Conservation (phyloP, 2,797 vertebrate genomes). For the Pangasius sanitwongsei region DNA sequence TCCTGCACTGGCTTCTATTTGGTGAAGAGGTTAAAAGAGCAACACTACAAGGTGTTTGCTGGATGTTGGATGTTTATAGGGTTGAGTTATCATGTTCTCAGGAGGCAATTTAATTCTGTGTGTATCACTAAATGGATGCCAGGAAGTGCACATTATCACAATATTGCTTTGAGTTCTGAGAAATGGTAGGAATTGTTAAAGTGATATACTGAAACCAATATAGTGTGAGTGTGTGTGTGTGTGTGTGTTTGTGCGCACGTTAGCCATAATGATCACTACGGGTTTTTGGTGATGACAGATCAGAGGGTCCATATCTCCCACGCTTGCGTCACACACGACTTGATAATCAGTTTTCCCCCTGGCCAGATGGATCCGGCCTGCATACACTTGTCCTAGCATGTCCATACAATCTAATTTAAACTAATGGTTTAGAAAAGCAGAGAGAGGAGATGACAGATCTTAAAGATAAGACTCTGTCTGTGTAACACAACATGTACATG, state of each 20-base stretch:
- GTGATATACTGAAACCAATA: slow-evolving; percentile 15
- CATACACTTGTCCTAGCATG: background rate
- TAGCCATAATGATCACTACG: slow-evolving; percentile 24
- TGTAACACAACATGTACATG: background rate
- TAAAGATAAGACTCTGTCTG: background rate
- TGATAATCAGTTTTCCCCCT: slow-evolving; percentile 37
- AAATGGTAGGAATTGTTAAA: background rate
- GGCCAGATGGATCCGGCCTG: slow-evolving; percentile 33
- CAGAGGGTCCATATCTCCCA: slow-evolving; percentile 38
- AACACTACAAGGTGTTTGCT: slow-evolving; percentile 1
- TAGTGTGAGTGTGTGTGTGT: background rate
- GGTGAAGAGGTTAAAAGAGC: slow-evolving; percentile 21
- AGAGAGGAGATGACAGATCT: background rate
- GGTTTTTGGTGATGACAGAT: slow-evolving; percentile 39
- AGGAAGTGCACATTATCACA: slow-evolving; percentile 1
- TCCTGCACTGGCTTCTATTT: background rate
- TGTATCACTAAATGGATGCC: background rate
- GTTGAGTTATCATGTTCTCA: background rate
- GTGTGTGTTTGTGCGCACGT: slow-evolving; percentile 10
- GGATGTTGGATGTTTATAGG: background rate
- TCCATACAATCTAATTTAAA: slow-evolving; percentile 15
- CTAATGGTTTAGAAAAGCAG: slow-evolving; percentile 12
- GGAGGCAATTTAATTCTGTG: background rate
- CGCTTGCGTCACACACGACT: slow-evolving; percentile 44
- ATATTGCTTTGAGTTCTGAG: slow-evolving; percentile 12